Conservation (phyloP, 2,888 invertebrate genomes). For the Ypsolopha scabrella region DNA sequence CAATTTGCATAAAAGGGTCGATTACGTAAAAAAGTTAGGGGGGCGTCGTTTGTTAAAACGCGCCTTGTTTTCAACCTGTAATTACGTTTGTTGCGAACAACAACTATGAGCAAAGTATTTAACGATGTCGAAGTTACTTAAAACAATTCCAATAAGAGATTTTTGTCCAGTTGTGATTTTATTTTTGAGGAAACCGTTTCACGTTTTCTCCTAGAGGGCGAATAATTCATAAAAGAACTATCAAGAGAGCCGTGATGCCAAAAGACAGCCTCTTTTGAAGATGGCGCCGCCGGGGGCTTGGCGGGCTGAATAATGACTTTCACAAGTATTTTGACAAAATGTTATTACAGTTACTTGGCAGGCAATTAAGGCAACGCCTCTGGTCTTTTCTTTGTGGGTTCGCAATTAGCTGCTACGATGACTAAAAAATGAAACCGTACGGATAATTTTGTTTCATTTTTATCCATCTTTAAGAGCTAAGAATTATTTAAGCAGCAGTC, state of each 20-base stretch:
- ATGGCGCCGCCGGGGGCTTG: constrained; percentile 13
- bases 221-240: constrained; percentile 19
- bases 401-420: constrained; percentile 22
- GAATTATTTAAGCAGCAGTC: no score
- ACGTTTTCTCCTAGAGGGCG: not conserved
- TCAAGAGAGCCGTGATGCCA: constrained; percentile 20
- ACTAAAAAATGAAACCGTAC: not conserved
- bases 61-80: constrained; percentile 10
- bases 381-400: constrained; percentile 25
- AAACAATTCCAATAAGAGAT: not conserved
- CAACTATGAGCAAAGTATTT: not conserved
- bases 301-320: constrained; percentile 28
- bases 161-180: not conserved
- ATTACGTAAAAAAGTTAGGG: constrained; percentile 18
- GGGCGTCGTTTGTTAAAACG: constrained; percentile 1
- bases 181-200: not conserved
- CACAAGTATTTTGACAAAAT: constrained; percentile 34
- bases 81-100: constrained; percentile 10
- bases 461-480: not conserved
- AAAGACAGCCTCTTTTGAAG: constrained; percentile 22
- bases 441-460: not conserved
- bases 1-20: constrained; percentile 30
- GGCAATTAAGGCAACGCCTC: constrained; percentile 28
- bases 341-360: constrained; percentile 19
- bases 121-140: not conserved